Base-by-base conservation (phyloP, 2,888 invertebrate species). In the Keiferia lycopersicella region DNA sequence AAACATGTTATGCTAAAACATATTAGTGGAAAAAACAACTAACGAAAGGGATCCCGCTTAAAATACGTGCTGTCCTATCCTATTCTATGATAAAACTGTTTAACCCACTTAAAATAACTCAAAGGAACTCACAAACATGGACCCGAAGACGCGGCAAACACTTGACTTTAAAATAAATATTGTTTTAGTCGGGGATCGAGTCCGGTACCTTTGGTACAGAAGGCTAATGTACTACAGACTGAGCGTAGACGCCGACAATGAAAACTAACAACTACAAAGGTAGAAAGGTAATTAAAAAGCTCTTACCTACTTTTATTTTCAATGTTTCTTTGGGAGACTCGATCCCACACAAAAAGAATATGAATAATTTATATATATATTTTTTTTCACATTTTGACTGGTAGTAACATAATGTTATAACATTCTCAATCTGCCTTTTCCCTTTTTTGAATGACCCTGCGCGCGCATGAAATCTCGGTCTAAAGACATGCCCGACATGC, bases 71-170 rank as follows among this genome's bases (percentile, higher is more conserved):
- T 30, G 30, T 56, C 22, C 20, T 12, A 18, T 56, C 22, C 20
- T 12, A 18, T 56, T 39, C 41, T 4, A 59, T n/a, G 39, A 22
- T 41, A 16, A 41, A 39, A 14, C 12, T 56, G 56, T 16, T 53
- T 56, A 56, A 34, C 30, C 56, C 56, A 56, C 56, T 56, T 56
- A 30, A 56, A 34, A 56, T 34, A 56, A 12, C 56, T 56, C 56
- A n/a, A 30, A 56, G 26, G 16, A 22, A 26, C 22, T 8, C 26
- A 26, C 56, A 56, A 56, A 56, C 56, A 56, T 2, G 8, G 56
- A 56, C 56, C 34, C 34, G 56, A 56, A 56, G 56, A 6, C 56
- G n/a, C 10, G 2, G 56, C 56, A 56, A 56, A 56, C 56, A 56
- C 56, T 56, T 56, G 34, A 30, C 4, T 56, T 34, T 34, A 56